These are phyloP conservation scores for Botia kubotai DNA, from an alignment of 2,797 vertebrate genomes.

Conservation along the genomic window DNA sequence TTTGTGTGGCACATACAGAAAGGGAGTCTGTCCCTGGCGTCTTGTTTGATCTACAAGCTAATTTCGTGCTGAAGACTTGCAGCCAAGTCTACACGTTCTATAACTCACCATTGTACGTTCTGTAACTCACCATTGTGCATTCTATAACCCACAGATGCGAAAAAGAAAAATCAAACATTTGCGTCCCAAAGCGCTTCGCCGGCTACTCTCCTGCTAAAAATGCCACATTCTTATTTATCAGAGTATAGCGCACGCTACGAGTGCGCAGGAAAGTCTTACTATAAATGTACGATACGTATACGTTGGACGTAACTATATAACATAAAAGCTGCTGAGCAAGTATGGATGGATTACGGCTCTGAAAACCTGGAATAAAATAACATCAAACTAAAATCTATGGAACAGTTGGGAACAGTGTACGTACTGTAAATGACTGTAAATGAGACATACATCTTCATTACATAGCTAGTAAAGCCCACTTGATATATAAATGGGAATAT, in stretches of 20 bases:
- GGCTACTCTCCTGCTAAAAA: slow-evolving; percentile 50
- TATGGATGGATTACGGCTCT: slow-evolving; percentile 38
- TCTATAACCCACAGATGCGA: slow-evolving; percentile 32
- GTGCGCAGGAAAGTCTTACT: slow-evolving; percentile 51
- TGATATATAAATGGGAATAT: slow-evolving; percentile 57
- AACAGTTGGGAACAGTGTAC: slow-evolving; percentile 52
- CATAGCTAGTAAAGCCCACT: slow-evolving; percentile 65
- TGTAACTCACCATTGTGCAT: too few species aligned
- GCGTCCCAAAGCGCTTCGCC: slow-evolving; percentile 43
- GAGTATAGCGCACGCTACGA: slow-evolving; percentile 45
- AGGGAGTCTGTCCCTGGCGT: slow-evolving; percentile 38
- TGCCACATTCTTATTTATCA: slow-evolving; percentile 48
- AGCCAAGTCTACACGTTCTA: slow-evolving; percentile 48
- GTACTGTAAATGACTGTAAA: slow-evolving; percentile 56
- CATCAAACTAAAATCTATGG: slow-evolving; percentile 57
- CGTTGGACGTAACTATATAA: slow-evolving; percentile 56
- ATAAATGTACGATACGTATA: slow-evolving; percentile 53
- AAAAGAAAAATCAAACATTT: slow-evolving; percentile 47
- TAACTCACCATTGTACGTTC: too few species aligned
- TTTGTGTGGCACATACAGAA: slow-evolving; percentile 44
- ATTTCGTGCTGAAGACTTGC: slow-evolving; percentile 45
- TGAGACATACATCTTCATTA: slow-evolving; percentile 57
- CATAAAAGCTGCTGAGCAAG: slow-evolving; percentile 47
- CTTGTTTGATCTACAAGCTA: slow-evolving; percentile 33
- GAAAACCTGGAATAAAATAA: slow-evolving; percentile 55